Conservation (phyloP, 2,113 vertebrate species). For the Amia ocellicauda region DNA sequence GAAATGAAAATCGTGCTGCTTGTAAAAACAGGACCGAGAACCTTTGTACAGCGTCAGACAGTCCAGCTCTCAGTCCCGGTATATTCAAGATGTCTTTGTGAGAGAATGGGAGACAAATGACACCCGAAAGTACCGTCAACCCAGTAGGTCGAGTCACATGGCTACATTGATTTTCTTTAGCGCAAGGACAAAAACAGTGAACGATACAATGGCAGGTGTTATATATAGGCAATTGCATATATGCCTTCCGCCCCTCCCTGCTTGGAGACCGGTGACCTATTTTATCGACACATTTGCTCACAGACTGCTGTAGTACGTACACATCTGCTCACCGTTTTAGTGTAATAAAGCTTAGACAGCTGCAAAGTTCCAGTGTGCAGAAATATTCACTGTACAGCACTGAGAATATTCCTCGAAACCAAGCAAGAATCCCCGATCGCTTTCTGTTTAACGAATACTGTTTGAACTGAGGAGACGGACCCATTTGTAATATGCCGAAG, state of each 20-base stretch:
- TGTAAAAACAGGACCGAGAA: too few relatives aligned
- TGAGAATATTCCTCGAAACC: background rate
- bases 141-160: conserved; percentile 20
- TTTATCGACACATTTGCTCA: background rate
- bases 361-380: conserved; percentile 6
- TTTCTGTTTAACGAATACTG: background rate
- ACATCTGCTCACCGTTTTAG: background rate
- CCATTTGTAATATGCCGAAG: background rate
- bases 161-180: conserved; percentile 22
- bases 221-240: conserved; percentile 29
- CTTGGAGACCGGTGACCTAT: conserved; percentile 30
- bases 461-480: background rate
- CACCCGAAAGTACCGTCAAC: conserved; percentile 9
- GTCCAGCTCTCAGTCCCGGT: too few relatives aligned
- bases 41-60: too few relatives aligned
- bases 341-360: background rate
- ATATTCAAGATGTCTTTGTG: too few relatives aligned
- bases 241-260: conserved; percentile 33
- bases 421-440: background rate
- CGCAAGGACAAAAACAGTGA: background rate
- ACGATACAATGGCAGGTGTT: conserved; percentile 19
- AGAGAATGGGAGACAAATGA: conserved; percentile 7
- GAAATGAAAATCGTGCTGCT: too few relatives aligned
- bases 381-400: conserved; percentile 20
- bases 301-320: background rate